These are phyloP conservation scores for Hypselothyrea guttata DNA, from an alignment of 2,888 invertebrate species.

Conservation along the genomic window DNA sequence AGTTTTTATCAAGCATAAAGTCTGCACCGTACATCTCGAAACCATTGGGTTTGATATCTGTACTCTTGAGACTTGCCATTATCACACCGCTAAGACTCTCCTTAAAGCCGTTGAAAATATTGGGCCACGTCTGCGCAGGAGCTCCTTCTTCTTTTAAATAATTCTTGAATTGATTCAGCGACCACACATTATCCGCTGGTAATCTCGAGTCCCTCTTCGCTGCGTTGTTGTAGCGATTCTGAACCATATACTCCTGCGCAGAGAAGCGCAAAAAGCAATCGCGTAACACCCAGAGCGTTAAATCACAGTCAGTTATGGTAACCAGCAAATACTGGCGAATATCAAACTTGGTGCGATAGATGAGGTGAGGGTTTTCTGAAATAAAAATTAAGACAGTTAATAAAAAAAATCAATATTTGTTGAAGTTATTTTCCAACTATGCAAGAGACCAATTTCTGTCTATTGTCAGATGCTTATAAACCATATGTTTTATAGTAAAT, in stretches of 20 bases:
- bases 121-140: slow-evolving; percentile 84
- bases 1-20: too few relatives aligned
- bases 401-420: too few relatives aligned
- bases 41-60: too few relatives aligned
- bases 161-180: slow-evolving; percentile 86
- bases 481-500: too few relatives aligned
- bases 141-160: slow-evolving; percentile 83
- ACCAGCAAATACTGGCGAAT: slow-evolving; percentile 93
- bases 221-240: too few relatives aligned
- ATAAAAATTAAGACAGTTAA: slow-evolving; percentile 46
- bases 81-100: slow-evolving; percentile 90
- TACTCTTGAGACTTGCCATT: slow-evolving; percentile 82
- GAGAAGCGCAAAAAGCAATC: slow-evolving; percentile 86
- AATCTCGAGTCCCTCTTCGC: slow-evolving; percentile 84
- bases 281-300: slow-evolving; percentile 92
- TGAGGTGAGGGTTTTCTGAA: slow-evolving; percentile 89
- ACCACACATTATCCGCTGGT: slow-evolving; percentile 93
- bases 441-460: too few relatives aligned
- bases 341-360: slow-evolving; percentile 93
- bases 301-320: slow-evolving; percentile 87
- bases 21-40: too few relatives aligned
- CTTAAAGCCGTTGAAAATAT: slow-evolving; percentile 92
- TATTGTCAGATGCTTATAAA: too few relatives aligned
- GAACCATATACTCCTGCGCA: too few relatives aligned
- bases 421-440: too few relatives aligned